phyloP scores from a whole-genome alignment of 1,140 invertebrate genomes.

The Nautilus pompilius region DNA sequence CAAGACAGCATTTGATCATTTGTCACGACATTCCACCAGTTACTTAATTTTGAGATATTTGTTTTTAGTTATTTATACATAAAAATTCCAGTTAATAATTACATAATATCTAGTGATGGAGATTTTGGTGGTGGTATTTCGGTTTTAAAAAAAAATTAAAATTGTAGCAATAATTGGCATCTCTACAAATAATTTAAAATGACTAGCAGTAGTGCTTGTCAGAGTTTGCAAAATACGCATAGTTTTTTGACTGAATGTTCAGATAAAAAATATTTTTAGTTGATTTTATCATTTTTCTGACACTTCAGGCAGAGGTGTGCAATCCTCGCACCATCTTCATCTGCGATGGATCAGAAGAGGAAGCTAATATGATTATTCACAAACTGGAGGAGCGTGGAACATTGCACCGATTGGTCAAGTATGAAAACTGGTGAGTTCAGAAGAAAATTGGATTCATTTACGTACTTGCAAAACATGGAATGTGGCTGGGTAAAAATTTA shows the following conservation, averaged over 20 bases:
- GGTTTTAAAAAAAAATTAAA: neutral
- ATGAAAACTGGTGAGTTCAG: constrained; percentile 87
- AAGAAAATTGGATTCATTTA: too few relatives aligned
- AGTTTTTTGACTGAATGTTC: neutral
- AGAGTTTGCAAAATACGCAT: neutral
- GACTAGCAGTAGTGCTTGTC: too few relatives aligned
- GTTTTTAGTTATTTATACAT: neutral
- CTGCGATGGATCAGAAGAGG: constrained; percentile 83
- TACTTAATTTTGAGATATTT: neutral
- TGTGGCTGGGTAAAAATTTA: too few relatives aligned
- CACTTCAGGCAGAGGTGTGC: constrained; percentile 62
- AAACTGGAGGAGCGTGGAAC: constrained; percentile 63
- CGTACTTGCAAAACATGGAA: too few relatives aligned
- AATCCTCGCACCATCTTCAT: constrained; percentile 83
- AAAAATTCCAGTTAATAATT: too few relatives aligned
- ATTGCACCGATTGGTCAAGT: constrained; percentile 73
- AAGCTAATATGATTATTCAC: constrained; percentile 67
- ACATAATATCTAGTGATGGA: neutral
- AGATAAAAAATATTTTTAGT: neutral
- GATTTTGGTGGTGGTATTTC: too few relatives aligned
- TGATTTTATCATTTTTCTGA: neutral
- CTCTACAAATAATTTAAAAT: neutral
- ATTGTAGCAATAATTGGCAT: neutral
- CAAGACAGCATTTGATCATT: neutral
- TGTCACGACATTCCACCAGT: neutral